Evolutionary conservation across 2,113 vertebrate genomes (phyloP).

Genomic region (Muntiacus reevesi): DNA sequence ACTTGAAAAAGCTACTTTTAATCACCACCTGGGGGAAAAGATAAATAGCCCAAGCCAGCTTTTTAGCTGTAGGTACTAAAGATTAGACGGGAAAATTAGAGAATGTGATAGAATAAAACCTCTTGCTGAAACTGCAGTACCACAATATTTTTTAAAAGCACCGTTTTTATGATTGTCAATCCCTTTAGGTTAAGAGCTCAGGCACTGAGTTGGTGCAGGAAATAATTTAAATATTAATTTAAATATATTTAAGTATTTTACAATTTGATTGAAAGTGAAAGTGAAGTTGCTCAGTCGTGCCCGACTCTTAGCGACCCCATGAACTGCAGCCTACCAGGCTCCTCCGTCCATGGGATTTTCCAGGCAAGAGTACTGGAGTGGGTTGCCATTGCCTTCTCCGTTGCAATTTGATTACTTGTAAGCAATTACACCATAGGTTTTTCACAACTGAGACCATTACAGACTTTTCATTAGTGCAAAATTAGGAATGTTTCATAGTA

Average conservation of each 20-base stretch:
- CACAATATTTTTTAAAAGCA: neutral
- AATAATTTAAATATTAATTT: neutral
- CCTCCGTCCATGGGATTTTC: too few species aligned
- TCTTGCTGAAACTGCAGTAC: neutral
- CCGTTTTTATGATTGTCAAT: neutral
- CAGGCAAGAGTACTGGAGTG: too few species aligned
- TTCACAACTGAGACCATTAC: neutral
- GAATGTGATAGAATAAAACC: neutral
- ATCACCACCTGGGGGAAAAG: constrained; percentile 51
- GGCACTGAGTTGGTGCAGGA: neutral
- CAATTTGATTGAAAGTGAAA: neutral
- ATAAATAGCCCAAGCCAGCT: constrained; percentile 45
- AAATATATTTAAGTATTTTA: neutral
- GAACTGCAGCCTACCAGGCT: too few species aligned
- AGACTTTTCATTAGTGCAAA: constrained; percentile 15
- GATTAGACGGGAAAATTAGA: neutral
- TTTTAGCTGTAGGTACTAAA: constrained; percentile 9
- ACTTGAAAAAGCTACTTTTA: constrained; percentile 57
- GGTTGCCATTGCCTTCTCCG: too few species aligned
- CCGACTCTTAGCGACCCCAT: too few species aligned
- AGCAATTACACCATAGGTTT: neutral
- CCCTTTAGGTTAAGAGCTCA: neutral
- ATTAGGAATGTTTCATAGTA: neutral
- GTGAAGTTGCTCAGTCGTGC: too few species aligned
- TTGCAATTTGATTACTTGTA: neutral